A percentile compares a stretch with the other conserved stretches of the same genome.
Conservation (phyloP, 2,797 vertebrate species). For the Urosaurus nigricauda region DNA sequence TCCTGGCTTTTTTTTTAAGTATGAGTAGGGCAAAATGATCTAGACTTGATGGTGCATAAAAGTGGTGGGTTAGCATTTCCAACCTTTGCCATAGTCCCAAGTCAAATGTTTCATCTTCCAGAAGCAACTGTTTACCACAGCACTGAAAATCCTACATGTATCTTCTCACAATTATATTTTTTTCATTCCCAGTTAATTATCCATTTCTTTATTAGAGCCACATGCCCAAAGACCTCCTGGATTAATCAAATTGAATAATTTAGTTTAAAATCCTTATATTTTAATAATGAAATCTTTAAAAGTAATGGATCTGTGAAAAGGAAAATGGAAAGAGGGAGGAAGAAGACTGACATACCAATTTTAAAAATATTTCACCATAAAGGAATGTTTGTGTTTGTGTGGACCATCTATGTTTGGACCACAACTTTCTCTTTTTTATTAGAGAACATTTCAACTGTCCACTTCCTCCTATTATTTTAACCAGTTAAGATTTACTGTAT, state of each 20-base stretch:
- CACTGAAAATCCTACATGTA: neutral
- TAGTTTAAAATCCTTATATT: neutral
- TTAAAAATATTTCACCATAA: neutral
- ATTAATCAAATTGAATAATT: no score
- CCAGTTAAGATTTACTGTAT: neutral
- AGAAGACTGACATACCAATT: neutral
- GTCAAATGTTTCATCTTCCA: neutral
- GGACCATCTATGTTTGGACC: neutral
- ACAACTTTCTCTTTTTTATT: neutral
- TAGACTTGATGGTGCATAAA: neutral
- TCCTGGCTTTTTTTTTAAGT: no score
- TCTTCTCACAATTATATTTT: neutral
- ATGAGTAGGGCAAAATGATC: neutral
- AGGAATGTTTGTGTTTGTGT: slow-evolving; percentile 4
- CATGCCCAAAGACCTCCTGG: neutral
- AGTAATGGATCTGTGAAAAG: neutral
- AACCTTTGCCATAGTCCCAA: neutral
- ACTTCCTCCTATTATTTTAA: neutral
- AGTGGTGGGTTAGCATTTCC: neutral
- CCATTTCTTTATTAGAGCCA: neutral
- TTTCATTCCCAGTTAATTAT: slow-evolving; percentile 6
- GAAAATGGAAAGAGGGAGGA: neutral
- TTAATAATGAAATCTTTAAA: neutral
- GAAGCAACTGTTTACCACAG: neutral
- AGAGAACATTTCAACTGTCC: neutral